Percentiles rank a stretch among this genome's conserved stretches.
phyloP scores from a whole-genome alignment of 2,888 invertebrate species.

The Dynastes hyllus region DNA sequence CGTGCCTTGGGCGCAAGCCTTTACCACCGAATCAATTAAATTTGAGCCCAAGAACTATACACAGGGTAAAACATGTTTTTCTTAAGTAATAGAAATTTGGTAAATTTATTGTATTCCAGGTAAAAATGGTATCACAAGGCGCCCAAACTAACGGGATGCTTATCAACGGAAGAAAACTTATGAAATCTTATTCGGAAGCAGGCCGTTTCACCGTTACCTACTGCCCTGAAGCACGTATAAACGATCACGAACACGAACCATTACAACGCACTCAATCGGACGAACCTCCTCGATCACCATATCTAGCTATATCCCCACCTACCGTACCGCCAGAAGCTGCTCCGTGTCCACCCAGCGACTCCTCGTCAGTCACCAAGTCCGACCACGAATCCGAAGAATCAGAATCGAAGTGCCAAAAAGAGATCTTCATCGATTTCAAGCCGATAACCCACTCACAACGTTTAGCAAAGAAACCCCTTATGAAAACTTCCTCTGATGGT shows the following conservation, averaged over 20 bases:
- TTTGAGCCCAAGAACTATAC: constrained; percentile 87
- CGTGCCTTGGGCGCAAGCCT: constrained; percentile 81
- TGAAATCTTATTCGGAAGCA: constrained; percentile 89
- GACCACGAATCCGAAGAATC: constrained; percentile 68
- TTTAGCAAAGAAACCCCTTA: constrained; percentile 73
- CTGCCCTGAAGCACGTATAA: constrained; percentile 62
- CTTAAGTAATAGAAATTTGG: no score
- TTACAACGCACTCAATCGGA: constrained; percentile 90
- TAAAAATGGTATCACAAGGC: constrained; percentile 92
- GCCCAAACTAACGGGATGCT: constrained; percentile 90
- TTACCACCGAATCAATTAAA: constrained; percentile 81
- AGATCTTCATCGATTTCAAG: constrained; percentile 92
- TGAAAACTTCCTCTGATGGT: constrained; percentile 87
- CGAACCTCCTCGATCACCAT: constrained; percentile 86
- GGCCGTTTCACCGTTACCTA: constrained; percentile 69
- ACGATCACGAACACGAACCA: constrained; percentile 79
- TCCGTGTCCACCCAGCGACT: constrained; percentile 67
- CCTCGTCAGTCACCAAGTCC: constrained; percentile 66
- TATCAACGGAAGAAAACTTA: constrained; percentile 82
- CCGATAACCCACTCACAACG: constrained; percentile 80
- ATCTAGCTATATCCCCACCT: constrained; percentile 76
- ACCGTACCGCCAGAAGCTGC: constrained; percentile 52
- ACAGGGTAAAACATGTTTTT: constrained; percentile 75
- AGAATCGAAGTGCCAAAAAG: constrained; percentile 80
- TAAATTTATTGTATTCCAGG: constrained; percentile 70